Percentiles rank a stretch among this genome's conserved stretches.
phyloP scores from a whole-genome alignment of 2,797 vertebrate genomes.

The Gila robusta region DNA sequence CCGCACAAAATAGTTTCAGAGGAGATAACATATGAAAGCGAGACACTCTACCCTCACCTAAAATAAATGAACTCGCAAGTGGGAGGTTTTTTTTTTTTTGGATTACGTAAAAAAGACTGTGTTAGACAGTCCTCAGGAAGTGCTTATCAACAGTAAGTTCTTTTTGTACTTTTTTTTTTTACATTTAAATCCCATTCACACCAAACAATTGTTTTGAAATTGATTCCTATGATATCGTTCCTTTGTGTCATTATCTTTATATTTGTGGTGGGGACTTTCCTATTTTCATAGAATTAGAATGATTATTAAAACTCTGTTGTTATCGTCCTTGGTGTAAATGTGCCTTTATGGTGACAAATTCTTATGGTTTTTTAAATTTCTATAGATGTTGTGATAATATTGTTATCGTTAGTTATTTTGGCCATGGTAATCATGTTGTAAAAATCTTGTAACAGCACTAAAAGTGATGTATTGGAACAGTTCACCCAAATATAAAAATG shows the following conservation, averaged over 20 bases:
- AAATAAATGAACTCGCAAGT: too few species aligned
- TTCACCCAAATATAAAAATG: not conserved
- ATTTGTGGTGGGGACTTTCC: not conserved
- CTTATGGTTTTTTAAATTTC: not conserved
- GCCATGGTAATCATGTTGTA: not conserved
- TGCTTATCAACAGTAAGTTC: not conserved
- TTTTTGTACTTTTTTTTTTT: not conserved
- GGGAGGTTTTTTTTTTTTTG: too few species aligned
- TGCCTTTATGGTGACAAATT: not conserved
- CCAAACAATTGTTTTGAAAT: not conserved
- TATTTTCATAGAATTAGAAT: not conserved
- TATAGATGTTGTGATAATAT: not conserved
- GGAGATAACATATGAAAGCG: too few species aligned
- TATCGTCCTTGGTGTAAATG: not conserved
- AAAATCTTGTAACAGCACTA: not conserved
- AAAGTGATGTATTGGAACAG: not conserved
- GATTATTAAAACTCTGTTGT: not conserved
- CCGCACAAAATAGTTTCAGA: too few species aligned
- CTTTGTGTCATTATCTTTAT: not conserved
- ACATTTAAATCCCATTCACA: not conserved
- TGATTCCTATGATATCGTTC: not conserved
- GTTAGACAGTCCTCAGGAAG: not conserved
- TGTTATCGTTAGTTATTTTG: not conserved
- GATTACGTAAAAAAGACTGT: too few species aligned
- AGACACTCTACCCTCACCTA: too few species aligned